These are phyloP conservation scores for Diaprepes abbreviatus DNA, from an alignment of 2,888 invertebrate species.

Conservation along the genomic window DNA sequence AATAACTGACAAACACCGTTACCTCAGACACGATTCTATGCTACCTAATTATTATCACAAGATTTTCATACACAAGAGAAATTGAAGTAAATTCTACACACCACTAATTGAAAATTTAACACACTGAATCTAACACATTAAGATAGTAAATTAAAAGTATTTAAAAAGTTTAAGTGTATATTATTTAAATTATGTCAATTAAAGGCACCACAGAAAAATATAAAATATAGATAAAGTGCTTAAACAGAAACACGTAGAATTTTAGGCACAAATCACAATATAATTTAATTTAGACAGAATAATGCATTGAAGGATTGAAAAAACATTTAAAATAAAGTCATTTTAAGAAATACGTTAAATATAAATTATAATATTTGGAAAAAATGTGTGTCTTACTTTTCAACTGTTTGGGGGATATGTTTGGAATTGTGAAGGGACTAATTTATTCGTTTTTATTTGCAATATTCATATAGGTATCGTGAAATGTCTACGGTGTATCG, in stretches of 20 bases:
- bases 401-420: no score
- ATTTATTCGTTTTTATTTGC: no score
- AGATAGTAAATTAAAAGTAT: constrained; percentile 19
- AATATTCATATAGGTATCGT: no score
- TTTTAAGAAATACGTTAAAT: no score
- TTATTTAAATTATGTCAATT: not conserved
- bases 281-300: not conserved
- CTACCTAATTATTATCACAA: constrained; percentile 22
- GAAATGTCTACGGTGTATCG: no score
- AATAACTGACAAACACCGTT: not conserved
- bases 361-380: no score
- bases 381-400: no score
- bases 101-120: constrained; percentile 17
- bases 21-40: constrained; percentile 13
- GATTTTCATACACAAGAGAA: constrained; percentile 18
- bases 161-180: constrained; percentile 3
- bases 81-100: constrained; percentile 19
- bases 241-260: constrained; percentile 1
- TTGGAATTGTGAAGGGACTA: no score
- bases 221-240: constrained; percentile 12
- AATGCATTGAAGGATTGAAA: constrained; percentile 6
- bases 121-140: constrained; percentile 42
- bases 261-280: constrained; percentile 14
- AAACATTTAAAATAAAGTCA: constrained; percentile 6
- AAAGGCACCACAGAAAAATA: constrained; percentile 16